These are phyloP conservation scores for Hartigia nigra DNA, from an alignment of 2,888 invertebrate species.

Conservation along the genomic window DNA sequence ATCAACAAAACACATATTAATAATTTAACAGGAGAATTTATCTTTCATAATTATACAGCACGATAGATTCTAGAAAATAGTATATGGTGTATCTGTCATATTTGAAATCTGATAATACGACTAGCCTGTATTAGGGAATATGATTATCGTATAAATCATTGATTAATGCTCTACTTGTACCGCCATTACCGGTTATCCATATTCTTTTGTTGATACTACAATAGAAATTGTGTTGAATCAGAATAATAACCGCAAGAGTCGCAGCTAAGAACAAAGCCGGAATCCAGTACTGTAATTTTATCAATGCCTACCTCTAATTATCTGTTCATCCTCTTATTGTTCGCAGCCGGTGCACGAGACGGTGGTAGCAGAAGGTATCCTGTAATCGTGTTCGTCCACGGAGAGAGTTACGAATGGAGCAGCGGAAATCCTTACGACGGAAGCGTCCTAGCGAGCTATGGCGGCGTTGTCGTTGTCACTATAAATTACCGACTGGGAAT, in stretches of 20 bases:
- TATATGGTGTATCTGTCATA: not conserved
- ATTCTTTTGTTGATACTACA: not conserved
- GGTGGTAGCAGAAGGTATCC: conserved; percentile 75
- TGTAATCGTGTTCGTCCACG: conserved; percentile 95
- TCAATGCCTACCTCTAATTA: not conserved
- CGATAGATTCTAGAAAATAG: not conserved
- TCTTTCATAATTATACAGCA: not conserved
- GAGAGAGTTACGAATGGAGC: conserved; percentile 97
- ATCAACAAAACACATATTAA: not conserved
- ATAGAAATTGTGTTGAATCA: not conserved
- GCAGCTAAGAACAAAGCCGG: not conserved
- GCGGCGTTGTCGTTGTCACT: conserved; percentile 88
- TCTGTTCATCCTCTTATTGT: conserved; percentile 49
- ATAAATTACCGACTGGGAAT: conserved; percentile 86
- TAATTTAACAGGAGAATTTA: not conserved
- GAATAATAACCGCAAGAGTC: not conserved
- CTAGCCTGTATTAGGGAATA: not conserved
- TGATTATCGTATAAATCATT: not conserved
- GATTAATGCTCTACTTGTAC: not conserved
- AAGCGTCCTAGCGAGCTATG: conserved; percentile 93
- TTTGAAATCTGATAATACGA: not conserved
- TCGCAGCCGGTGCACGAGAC: conserved; percentile 74
- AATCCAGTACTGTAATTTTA: not conserved
- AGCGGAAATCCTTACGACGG: conserved; percentile 99
- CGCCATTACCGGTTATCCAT: too few species aligned